Conservation (phyloP, 2,888 invertebrate genomes). For the Sphaeridia pumilis region DNA sequence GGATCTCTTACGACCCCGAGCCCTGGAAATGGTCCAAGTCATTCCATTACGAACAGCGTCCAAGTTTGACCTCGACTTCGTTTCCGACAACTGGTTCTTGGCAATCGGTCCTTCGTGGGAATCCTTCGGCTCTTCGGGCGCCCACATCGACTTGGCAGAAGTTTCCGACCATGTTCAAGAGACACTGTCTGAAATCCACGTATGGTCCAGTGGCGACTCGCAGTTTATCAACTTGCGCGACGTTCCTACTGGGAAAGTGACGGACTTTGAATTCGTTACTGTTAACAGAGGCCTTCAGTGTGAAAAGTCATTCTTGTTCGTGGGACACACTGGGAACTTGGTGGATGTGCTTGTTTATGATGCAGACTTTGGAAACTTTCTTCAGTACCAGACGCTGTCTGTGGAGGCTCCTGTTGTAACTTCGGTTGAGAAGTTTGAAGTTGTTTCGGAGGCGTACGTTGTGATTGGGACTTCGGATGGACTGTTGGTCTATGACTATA, state of each 20-base stretch:
- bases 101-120: conserved; percentile 15
- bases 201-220: conserved; percentile 17
- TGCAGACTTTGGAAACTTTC: conserved; percentile 15
- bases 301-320: conserved; percentile 20
- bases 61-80: conserved; percentile 15
- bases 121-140: background rate
- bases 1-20: no score
- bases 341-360: conserved; percentile 22
- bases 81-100: conserved; percentile 18
- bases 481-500: conserved; percentile 24
- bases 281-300: conserved; percentile 6
- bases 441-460: no score
- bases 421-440: conserved; percentile 10
- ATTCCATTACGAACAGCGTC: conserved; percentile 18
- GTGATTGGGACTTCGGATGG: conserved; percentile 21
- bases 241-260: conserved; percentile 20
- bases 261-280: conserved; percentile 21
- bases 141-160: conserved; percentile 8
- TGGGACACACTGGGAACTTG: conserved; percentile 25
- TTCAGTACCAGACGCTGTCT: conserved; percentile 18
- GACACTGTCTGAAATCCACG: conserved; percentile 20
- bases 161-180: conserved; percentile 13
- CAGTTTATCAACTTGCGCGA: conserved; percentile 20
- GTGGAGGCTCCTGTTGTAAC: conserved; percentile 10
- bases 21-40: conserved; percentile 16